Evolutionary conservation across 2,113 vertebrate genomes (phyloP).

Genomic region (Chloroceryle aenea): DNA sequence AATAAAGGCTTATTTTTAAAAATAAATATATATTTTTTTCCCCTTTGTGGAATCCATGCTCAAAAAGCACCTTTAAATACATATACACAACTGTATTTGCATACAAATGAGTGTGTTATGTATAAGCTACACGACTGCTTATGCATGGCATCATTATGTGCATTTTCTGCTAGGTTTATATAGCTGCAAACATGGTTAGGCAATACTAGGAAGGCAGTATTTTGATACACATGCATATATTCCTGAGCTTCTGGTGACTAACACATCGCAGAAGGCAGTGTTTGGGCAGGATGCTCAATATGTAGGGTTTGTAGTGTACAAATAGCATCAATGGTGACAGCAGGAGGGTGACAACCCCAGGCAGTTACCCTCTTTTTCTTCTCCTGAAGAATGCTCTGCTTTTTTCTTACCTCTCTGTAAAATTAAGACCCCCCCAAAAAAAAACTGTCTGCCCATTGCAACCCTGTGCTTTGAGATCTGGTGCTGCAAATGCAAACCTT

Average conservation of each 20-base stretch:
- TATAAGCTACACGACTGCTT: background rate
- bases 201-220: background rate
- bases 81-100: background rate
- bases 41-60: background rate
- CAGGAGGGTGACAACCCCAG: rapidly evolving
- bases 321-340: background rate
- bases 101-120: background rate
- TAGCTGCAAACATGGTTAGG: background rate
- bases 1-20: conserved; percentile 6
- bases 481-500: background rate
- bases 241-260: background rate
- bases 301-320: background rate
- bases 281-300: background rate
- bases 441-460: background rate
- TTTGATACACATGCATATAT: background rate
- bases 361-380: background rate
- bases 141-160: background rate
- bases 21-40: background rate
- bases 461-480: background rate
- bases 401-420: background rate
- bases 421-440: background rate
- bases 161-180: background rate
- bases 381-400: background rate
- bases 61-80: background rate
- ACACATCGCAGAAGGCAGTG: background rate